Conservation (phyloP, 2,888 invertebrate genomes). For the Teleiodes luculella region DNA sequence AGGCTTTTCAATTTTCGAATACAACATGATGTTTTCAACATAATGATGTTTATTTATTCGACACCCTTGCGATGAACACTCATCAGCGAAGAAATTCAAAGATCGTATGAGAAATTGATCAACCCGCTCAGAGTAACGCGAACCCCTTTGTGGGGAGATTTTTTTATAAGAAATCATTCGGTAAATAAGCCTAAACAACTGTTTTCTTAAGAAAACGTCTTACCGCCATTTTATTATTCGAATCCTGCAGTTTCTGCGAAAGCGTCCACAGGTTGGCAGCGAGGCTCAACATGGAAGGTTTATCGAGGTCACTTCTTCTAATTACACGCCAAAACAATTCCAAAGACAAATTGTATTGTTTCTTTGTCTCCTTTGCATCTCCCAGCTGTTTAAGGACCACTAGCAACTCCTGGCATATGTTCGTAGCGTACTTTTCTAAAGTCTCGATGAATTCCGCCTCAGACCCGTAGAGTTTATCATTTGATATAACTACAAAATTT, state of each 20-base stretch:
- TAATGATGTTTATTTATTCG: too few species aligned
- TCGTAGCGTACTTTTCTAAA: conserved; percentile 86
- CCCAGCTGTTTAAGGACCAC: conserved; percentile 84
- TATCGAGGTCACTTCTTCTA: conserved; percentile 81
- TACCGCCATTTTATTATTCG: conserved; percentile 54
- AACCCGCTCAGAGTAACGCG: too few species aligned
- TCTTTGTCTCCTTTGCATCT: conserved; percentile 80
- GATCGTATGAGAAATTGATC: too few species aligned
- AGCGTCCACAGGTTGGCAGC: conserved; percentile 91
- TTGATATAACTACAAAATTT: conserved; percentile 89
- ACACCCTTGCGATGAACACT: too few species aligned
- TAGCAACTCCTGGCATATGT: conserved; percentile 87
- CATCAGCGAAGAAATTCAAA: too few species aligned
- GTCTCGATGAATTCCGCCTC: conserved; percentile 91
- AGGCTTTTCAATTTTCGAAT: too few species aligned
- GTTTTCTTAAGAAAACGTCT: conserved; percentile 26
- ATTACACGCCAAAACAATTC: conserved; percentile 85
- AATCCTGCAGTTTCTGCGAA: conserved; percentile 79
- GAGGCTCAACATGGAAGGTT: conserved; percentile 81
- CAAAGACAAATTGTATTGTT: conserved; percentile 85
- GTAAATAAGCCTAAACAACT: background rate
- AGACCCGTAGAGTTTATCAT: conserved; percentile 93
- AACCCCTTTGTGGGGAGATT: too few species aligned
- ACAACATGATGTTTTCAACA: too few species aligned
- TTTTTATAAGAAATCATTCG: background rate